Evolutionary conservation across 2,797 vertebrate species (phyloP).

Genomic region (Myotis vivesi): DNA sequence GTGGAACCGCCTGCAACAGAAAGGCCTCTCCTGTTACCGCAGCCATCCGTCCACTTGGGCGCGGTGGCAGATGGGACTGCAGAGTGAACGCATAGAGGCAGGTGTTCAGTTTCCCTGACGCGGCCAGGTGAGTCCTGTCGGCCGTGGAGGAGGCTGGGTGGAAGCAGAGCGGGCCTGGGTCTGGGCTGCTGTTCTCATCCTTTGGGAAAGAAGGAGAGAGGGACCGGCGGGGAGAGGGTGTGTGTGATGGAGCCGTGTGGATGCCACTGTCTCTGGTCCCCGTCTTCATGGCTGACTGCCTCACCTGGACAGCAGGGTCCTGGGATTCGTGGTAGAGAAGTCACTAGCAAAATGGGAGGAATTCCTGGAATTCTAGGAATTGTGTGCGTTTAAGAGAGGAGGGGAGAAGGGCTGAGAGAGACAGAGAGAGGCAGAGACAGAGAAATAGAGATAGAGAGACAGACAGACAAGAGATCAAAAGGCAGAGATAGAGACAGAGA

Average conservation of each 20-base stretch:
- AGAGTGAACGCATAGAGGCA: rapidly evolving
- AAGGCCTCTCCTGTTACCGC: neutral
- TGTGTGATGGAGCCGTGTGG: neutral
- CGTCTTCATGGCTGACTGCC: neutral
- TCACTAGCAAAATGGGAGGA: neutral
- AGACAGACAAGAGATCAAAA: neutral
- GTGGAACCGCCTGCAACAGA: neutral
- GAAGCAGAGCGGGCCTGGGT: neutral
- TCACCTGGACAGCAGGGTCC: neutral
- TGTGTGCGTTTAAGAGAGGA: neutral
- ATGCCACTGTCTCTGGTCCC: neutral
- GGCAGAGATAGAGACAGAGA: neutral
- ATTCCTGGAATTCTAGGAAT: no score
- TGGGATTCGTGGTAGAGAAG: neutral
- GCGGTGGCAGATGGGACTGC: neutral
- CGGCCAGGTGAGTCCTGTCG: rapidly evolving
- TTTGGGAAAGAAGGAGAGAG: neutral
- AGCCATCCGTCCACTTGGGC: neutral
- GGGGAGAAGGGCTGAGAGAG: neutral
- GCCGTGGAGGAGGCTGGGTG: neutral
- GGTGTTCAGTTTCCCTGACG: rapidly evolving
- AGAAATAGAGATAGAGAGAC: neutral
- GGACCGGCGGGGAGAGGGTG: neutral
- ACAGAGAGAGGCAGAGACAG: neutral
- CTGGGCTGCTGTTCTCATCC: neutral